Conservation (phyloP, 2,888 invertebrate species). For the Camptogramma bilineatum region DNA sequence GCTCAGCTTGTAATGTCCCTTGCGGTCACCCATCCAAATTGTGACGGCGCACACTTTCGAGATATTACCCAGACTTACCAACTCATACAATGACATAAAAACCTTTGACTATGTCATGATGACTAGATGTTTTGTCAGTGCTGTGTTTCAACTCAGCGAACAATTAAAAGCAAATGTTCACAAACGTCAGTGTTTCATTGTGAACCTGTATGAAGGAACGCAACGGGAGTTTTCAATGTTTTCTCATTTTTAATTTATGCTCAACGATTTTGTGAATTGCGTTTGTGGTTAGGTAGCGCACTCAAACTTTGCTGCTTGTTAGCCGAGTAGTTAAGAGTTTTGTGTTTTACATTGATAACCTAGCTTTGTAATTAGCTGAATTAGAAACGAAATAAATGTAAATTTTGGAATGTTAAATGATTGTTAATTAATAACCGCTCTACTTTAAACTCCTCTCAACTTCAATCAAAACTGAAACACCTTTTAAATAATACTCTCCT, state of each 20-base stretch:
- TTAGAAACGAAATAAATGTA: neutral
- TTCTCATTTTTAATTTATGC: slow-evolving; percentile 49
- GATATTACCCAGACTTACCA: too few relatives aligned
- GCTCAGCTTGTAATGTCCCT: too few relatives aligned
- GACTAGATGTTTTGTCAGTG: slow-evolving; percentile 26
- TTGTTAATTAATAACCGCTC: too few relatives aligned
- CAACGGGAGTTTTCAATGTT: slow-evolving; percentile 54
- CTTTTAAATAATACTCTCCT: too few relatives aligned
- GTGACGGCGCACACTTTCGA: too few relatives aligned
- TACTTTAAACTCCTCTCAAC: too few relatives aligned
- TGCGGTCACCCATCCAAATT: too few relatives aligned
- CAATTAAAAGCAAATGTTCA: slow-evolving; percentile 68
- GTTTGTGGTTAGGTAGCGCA: slow-evolving; percentile 16
- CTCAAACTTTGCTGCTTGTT: neutral
- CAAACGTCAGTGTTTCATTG: slow-evolving; percentile 60
- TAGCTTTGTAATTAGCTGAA: neutral
- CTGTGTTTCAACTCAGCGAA: slow-evolving; percentile 46
- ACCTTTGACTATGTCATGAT: too few relatives aligned
- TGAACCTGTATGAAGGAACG: slow-evolving; percentile 56
- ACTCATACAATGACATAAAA: too few relatives aligned
- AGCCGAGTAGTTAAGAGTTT: neutral
- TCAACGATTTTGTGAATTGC: slow-evolving; percentile 21
- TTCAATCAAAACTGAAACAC: too few relatives aligned
- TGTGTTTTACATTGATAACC: neutral
- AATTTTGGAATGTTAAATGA: too few relatives aligned